A percentile compares a stretch with the other conserved stretches of the same genome.
These are phyloP conservation scores for Dasypolia templi DNA, from an alignment of 2,888 invertebrate species.

Conservation along the genomic window DNA sequence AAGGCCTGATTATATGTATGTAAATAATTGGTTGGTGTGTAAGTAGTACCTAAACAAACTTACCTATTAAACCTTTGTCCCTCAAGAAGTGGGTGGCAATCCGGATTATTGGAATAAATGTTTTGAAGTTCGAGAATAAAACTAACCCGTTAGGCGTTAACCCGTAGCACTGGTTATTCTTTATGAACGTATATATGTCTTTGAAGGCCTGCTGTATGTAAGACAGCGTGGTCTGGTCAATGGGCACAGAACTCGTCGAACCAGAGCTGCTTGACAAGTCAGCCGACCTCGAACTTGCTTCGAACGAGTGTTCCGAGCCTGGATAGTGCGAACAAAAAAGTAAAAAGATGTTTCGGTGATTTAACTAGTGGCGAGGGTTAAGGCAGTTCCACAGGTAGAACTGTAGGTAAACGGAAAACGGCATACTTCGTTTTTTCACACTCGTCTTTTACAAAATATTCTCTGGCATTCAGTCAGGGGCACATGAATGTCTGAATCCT, in stretches of 20 bases:
- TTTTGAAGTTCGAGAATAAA: not conserved
- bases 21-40: not conserved
- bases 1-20: not conserved
- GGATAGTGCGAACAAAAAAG: not conserved
- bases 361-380: not conserved
- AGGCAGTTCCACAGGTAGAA: not conserved
- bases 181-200: constrained; percentile 87
- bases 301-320: constrained; percentile 86
- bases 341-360: not conserved
- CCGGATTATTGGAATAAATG: not conserved
- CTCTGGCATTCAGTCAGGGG: not conserved
- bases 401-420: not conserved
- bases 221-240: constrained; percentile 86
- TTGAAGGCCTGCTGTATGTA: constrained; percentile 88
- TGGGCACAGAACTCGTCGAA: constrained; percentile 84
- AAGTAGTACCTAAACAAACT: not conserved
- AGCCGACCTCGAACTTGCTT: constrained; percentile 81
- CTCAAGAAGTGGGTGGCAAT: not conserved
- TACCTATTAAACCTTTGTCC: not conserved
- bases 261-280: constrained; percentile 83
- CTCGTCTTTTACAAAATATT: not conserved
- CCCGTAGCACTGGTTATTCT: constrained; percentile 87
- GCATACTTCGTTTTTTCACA: not conserved
- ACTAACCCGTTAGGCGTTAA: constrained; percentile 64
- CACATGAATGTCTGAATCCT: too few species aligned